phyloP scores from a whole-genome alignment of 2,113 vertebrate genomes.

The Vimba vimba region DNA sequence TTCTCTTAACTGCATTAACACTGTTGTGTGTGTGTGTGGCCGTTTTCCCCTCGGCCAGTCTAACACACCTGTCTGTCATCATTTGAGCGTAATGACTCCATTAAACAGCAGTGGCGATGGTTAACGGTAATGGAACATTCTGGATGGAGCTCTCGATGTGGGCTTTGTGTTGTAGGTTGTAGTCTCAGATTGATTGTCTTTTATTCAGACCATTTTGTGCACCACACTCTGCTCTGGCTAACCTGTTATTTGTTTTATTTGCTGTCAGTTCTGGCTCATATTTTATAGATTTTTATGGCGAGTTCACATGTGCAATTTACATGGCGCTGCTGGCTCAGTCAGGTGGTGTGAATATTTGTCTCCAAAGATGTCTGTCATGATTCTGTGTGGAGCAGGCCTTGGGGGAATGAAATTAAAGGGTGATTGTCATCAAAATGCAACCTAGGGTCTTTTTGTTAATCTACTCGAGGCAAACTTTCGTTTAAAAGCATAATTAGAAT shows the following conservation, averaged over 20 bases:
- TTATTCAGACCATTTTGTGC: neutral
- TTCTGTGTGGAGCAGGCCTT: slow-evolving; percentile 16
- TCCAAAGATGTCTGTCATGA: neutral
- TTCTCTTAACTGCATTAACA: neutral
- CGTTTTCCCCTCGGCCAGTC: slow-evolving; percentile 21
- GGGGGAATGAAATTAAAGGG: neutral
- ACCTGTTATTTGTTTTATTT: slow-evolving; percentile 36
- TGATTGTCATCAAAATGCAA: too few species aligned
- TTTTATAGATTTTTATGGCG: neutral
- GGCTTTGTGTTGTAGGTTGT: neutral
- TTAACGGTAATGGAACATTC: slow-evolving; percentile 19
- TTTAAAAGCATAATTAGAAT: too few species aligned
- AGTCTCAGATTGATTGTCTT: slow-evolving; percentile 13
- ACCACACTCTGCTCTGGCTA: neutral
- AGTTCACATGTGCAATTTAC: neutral
- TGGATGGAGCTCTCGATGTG: slow-evolving; percentile 6
- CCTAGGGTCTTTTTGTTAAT: too few species aligned
- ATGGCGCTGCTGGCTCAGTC: neutral
- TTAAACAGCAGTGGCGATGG: slow-evolving; percentile 70
- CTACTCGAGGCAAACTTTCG: too few species aligned
- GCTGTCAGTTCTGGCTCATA: slow-evolving; percentile 30
- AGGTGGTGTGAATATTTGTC: slow-evolving; percentile 3
- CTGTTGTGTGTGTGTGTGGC: slow-evolving; percentile 29
- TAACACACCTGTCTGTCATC: slow-evolving; percentile 70
- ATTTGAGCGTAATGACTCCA: slow-evolving; percentile 73